Base-by-base conservation (phyloP, 2,888 invertebrate genomes). In the Alentia gelatinosa region DNA sequence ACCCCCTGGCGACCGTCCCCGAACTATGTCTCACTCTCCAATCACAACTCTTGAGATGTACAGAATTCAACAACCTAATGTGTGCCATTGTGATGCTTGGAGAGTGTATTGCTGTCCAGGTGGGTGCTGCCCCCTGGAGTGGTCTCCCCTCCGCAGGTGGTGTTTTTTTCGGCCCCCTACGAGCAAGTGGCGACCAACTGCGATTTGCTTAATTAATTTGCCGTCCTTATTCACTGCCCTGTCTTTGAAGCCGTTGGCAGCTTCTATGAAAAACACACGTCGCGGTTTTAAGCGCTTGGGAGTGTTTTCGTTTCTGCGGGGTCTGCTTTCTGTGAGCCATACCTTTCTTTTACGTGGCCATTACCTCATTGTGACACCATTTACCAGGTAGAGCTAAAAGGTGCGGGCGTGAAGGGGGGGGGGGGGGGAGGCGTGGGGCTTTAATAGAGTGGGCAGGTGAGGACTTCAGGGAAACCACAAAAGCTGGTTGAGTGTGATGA, bases 131-230 rank as follows among this genome's bases (percentile, higher is more conserved):
- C 19, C 56, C 56, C 23, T n/a, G 56, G 56, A n/a, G 47, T 7
- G 7, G 7, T 42, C 15, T 12, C 7, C 47, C 15, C 15, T 12
- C 7, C 47, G 7, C 47, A 7, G 15, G 47, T 19, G 23, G n/a
- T n/a, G n/a, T n/a, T n/a, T n/a, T 56, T 56, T 56, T 56, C n/a
- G 56, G 19, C 56, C 19, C 23, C 23, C 56, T 4, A n/a, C n/a
- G 19, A n/a, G 19, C 19, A 7, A 12, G 56, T 19, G 56, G 30
- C 30, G 68, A 30, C 30, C 12, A 63, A 63, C 63, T 63, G 63
- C n/a, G 68, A 68, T 30, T 68, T 68, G 68, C 68, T 68, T 68
- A 68, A 68, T 68, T 68, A 68, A 68, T 68, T 68, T 68, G 68
- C 23, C 7, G 68, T 30, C 33, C 30, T 68, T 68, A 30, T 30